Percentiles rank a stretch among this genome's conserved stretches.
These are phyloP conservation scores for Glossophaga mutica DNA, from an alignment of 2,797 vertebrate species.

Conservation along the genomic window DNA sequence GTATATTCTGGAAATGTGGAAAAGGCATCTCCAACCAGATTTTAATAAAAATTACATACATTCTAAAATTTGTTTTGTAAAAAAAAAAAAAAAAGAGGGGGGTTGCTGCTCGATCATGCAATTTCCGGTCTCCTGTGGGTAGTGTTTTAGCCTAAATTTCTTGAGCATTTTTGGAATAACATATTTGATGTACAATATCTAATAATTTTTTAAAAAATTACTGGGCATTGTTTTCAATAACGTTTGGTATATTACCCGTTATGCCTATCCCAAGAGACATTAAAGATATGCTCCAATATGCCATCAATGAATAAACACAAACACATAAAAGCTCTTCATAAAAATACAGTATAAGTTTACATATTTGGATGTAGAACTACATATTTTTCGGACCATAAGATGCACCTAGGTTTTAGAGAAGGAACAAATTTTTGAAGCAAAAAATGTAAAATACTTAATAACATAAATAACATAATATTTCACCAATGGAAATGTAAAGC, in stretches of 20 bases:
- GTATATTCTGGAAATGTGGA: slow-evolving; percentile 23
- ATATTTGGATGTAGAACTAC: neutral
- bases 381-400: neutral
- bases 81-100: neutral
- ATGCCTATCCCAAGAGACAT: neutral
- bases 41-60: slow-evolving; percentile 7
- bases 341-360: neutral
- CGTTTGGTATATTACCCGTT: neutral
- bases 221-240: neutral
- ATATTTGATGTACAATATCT: neutral
- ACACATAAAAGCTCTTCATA: neutral
- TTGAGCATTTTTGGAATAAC: neutral
- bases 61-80: neutral
- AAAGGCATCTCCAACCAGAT: neutral
- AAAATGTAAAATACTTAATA: too few species aligned
- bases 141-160: slow-evolving; percentile 1
- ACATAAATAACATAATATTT: too few species aligned
- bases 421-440: too few species aligned
- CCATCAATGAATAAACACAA: neutral
- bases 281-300: neutral
- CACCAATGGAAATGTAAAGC: too few species aligned
- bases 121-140: neutral
- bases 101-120: neutral
- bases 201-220: neutral
- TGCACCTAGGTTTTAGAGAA: too few species aligned